Base-by-base conservation (phyloP, 2,113 vertebrate genomes). In the Microcebus murinus region DNA sequence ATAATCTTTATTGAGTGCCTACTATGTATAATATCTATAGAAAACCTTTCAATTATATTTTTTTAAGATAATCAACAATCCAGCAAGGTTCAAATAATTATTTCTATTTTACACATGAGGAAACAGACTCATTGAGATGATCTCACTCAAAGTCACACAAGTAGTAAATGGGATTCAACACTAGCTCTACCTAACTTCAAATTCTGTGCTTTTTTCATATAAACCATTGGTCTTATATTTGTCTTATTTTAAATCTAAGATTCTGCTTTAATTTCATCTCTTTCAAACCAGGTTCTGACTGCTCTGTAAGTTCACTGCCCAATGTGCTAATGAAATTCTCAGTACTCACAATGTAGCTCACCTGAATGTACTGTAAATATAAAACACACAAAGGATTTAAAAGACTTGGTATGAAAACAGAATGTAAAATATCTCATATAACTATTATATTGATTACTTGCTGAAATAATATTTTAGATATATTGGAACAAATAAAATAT, bases 231-330 rank as follows among this genome's bases (percentile, higher is more conserved):
- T 61, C 59, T 61, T 10, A 61, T 25, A 61, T 61, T 61, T 8
- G 8, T 76, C 21, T 87, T 76, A 76, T 82, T 87, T 74, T 82
- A 82, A 87, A 82, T 82, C 10, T 87, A 57, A 57, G 27, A 52
- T 50, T 74, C 21, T 14, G 15, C 65, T 91, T 94, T 61, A 61
- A 82, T 39, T 82, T 82, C 57, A 2, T 20, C 4, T 80, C 39
- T 81, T 82, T 91, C 80, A 74, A 94, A 76, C 42, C 59, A 74
- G 36, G 39, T 74, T 96, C 57, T 86, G 27, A 73, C 48, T 74
- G 8, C 57, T 73, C 20, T 57, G 6, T 48, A 48, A 57, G 18
- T 90, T 8, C 34, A 59, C 3, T 59, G 23, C 50, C 61, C 17
- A 76, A 91, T 31, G 18, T 68, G 50, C 13, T 61, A 52, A 18